A percentile compares a stretch with the other conserved stretches of the same genome.
Conservation (phyloP, 2,797 vertebrate species). For the Pangasius djambal region DNA sequence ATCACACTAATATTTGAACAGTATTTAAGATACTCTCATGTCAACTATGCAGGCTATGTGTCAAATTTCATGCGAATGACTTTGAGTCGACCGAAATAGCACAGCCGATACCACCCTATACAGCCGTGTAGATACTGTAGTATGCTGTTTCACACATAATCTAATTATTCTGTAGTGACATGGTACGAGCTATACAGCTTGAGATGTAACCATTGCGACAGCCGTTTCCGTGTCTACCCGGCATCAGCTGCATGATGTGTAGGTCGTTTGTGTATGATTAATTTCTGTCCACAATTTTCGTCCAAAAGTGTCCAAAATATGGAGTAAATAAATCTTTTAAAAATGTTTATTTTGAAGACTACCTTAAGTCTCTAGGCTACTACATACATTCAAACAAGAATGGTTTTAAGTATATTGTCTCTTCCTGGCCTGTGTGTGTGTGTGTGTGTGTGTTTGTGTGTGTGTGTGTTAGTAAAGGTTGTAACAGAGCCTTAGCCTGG, state of each 20-base stretch:
- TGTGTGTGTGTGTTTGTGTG: not conserved
- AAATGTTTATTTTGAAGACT: not conserved
- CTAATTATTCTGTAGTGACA: not conserved
- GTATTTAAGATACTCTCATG: not conserved
- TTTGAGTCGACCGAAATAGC: not conserved
- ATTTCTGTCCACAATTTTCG: not conserved
- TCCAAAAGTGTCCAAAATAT: not conserved
- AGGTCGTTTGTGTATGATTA: not conserved
- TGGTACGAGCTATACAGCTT: not conserved
- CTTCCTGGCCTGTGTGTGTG: not conserved
- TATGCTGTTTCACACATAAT: not conserved
- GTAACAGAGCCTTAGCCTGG: not conserved
- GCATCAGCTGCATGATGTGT: not conserved
- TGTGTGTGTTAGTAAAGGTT: slow-evolving; percentile 14
- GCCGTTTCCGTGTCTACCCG: not conserved
- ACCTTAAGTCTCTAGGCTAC: not conserved
- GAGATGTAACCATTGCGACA: not conserved
- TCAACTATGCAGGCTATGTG: not conserved
- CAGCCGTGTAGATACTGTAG: no score
- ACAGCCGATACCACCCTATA: not conserved
- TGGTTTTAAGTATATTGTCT: not conserved
- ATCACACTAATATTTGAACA: not conserved
- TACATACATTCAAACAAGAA: no score
- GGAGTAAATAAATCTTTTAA: not conserved
- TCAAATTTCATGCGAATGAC: not conserved